Conservation (phyloP, 2,888 invertebrate genomes). For the Furcula furcula region DNA sequence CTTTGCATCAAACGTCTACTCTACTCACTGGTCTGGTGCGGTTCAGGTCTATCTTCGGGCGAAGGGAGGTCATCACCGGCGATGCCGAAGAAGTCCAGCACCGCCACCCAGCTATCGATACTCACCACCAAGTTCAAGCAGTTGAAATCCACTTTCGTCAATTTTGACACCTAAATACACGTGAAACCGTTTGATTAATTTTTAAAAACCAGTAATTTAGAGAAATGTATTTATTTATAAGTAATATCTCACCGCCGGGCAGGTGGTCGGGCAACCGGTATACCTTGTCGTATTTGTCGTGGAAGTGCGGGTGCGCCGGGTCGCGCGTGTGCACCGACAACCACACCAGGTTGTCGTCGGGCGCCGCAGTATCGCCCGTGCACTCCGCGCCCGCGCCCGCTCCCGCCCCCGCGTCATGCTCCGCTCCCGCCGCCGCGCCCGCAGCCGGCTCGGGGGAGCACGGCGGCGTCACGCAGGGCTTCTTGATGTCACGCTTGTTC, state of each 20-base stretch:
- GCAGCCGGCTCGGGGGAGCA: constrained; percentile 78
- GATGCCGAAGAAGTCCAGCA: constrained; percentile 95
- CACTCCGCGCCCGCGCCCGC: constrained; percentile 33
- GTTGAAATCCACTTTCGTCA: constrained; percentile 92
- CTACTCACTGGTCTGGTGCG: constrained; percentile 20
- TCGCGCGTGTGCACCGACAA: constrained; percentile 86
- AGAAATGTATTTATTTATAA: no score
- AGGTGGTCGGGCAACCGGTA: background rate
- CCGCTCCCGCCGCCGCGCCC: constrained; percentile 8
- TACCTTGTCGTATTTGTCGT: constrained; percentile 83
- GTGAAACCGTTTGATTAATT: no score
- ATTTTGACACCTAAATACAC: constrained; percentile 84
- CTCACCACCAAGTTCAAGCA: constrained; percentile 94
- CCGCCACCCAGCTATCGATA: constrained; percentile 96
- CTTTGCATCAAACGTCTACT: no score
- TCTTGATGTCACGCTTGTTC: constrained; percentile 51
- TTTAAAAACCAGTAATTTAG: no score
- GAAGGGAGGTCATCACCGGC: constrained; percentile 57
- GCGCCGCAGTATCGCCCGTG: constrained; percentile 57
- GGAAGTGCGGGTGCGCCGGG: constrained; percentile 84
- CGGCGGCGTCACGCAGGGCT: constrained; percentile 83
- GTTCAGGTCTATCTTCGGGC: constrained; percentile 22
- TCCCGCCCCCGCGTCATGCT: constrained; percentile 7
- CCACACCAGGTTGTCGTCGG: constrained; percentile 87
- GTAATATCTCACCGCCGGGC: no score